Base-by-base conservation (phyloP, 2,113 vertebrate genomes). In the Brachyhypopomus gauderio region DNA sequence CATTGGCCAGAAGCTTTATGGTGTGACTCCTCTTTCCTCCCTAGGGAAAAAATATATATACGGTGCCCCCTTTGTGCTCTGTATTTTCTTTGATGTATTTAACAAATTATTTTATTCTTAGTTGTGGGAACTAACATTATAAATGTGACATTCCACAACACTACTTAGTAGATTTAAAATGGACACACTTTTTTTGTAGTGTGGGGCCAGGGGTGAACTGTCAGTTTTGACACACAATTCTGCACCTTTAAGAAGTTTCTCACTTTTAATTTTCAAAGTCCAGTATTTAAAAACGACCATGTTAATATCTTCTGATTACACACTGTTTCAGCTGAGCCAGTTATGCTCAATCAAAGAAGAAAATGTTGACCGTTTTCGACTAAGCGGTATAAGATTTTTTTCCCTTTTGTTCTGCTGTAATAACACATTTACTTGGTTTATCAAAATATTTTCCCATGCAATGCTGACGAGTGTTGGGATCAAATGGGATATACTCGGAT, bases 41-140 rank as follows among this genome's bases (percentile, higher is more conserved):
- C 30, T 30, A 3, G 30, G 30, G 30, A 30, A 55, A 48, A 20
- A 82, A 56, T 70, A 66, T 79, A 67, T 56, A 16, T 73, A 25
- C 76, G 85, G 30, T 72, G 77, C 75, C 86, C 86, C 60, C 87
- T 86, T 86, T 45, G 30, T 59, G 63, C 52, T 72, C 36, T 80
- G 70, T 22, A 64, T 36, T 56, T 74, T 74, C 58, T n/a, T 41
- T 67, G 59, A 4, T 72, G 30, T 81, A 82, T 76, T 82, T 85
- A 85, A 82, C 22, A 77, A 22, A 9, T 48, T 36, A 64, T 76
- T 71, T 55, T 36, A 71, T 22, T 70, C 59, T n/a, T 9, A 19
- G 55, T 41, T 78, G 19, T 69, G 45, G 70, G 25, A 55, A 77
- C 62, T 34, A 59, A 36, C 3, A 27, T 67, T 56, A 66, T 3